Percentiles rank a stretch among this genome's conserved stretches.
Evolutionary conservation across 2,797 vertebrate genomes (phyloP).

Genomic region (Neosilurus hyrtlii): DNA sequence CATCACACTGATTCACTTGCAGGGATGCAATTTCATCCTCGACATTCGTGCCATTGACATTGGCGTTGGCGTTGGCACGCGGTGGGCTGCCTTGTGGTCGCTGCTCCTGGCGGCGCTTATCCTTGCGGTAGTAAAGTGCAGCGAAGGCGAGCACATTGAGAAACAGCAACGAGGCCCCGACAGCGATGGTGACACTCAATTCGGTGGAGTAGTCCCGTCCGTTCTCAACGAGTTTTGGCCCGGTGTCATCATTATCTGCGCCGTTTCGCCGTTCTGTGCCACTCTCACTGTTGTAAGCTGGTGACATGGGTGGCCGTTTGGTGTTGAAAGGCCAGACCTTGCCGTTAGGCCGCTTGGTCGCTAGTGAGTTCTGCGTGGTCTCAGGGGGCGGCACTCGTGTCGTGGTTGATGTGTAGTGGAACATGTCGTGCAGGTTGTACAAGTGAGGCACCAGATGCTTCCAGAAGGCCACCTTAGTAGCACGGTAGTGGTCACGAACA

Average conservation of each 20-base stretch:
- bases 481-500: slow-evolving; percentile 96
- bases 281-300: slow-evolving; percentile 88
- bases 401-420: slow-evolving; percentile 97
- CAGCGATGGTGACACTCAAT: slow-evolving; percentile 95
- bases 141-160: slow-evolving; percentile 96
- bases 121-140: slow-evolving; percentile 96
- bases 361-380: slow-evolving; percentile 91
- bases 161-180: slow-evolving; percentile 94
- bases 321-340: slow-evolving; percentile 85
- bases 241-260: slow-evolving; percentile 83
- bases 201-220: slow-evolving; percentile 96
- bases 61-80: slow-evolving; percentile 69
- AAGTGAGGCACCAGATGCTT: slow-evolving; percentile 97
- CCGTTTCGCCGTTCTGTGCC: slow-evolving; percentile 86
- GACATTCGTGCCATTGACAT: slow-evolving; percentile 83
- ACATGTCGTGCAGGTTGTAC: slow-evolving; percentile 98
- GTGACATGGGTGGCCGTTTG: slow-evolving; percentile 91
- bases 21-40: slow-evolving; percentile 96
- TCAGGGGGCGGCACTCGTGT: slow-evolving; percentile 96
- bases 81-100: slow-evolving; percentile 90
- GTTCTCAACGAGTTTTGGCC: slow-evolving; percentile 88
- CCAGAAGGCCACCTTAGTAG: slow-evolving; percentile 99
- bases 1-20: slow-evolving; percentile 94
- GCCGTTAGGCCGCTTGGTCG: slow-evolving; percentile 88
- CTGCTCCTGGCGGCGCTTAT: slow-evolving; percentile 92